phyloP scores from a whole-genome alignment of 2,113 vertebrate genomes.

The Nyctereutes procyonoides region DNA sequence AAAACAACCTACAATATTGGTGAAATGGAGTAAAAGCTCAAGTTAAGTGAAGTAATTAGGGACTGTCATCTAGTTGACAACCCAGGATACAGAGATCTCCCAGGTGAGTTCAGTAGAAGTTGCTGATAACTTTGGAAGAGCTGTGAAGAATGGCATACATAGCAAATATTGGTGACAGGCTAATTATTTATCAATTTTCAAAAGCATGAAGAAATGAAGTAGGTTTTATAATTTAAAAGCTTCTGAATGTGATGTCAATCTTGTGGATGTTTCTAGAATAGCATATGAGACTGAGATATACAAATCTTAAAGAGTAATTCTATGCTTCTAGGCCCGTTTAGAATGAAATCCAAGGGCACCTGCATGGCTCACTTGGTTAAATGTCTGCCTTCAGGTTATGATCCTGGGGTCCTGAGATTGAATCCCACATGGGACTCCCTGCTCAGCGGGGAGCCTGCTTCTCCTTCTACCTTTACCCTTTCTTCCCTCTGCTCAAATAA shows the following conservation, averaged over 20 bases:
- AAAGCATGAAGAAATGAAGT: background rate
- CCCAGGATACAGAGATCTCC: fast-evolving
- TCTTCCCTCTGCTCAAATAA: background rate
- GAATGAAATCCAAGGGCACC: background rate
- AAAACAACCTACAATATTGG: background rate
- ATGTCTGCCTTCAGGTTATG: background rate
- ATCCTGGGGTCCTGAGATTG: background rate
- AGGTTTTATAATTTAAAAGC: background rate
- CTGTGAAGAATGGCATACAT: background rate
- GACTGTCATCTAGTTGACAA: background rate
- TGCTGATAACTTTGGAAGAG: background rate
- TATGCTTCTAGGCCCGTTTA: background rate
- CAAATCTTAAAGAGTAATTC: background rate
- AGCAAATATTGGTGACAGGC: background rate
- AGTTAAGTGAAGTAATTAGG: background rate
- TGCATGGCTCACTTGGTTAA: background rate
- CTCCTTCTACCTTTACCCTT: background rate
- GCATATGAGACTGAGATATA: background rate
- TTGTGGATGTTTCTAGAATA: background rate
- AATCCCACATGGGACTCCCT: background rate
- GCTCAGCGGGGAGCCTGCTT: background rate
- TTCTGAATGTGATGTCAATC: background rate
- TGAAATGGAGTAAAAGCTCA: background rate
- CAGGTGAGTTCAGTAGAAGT: background rate
- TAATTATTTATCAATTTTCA: background rate